Base-by-base conservation (phyloP, 2,888 invertebrate genomes). In the Drosophila quinaria region DNA sequence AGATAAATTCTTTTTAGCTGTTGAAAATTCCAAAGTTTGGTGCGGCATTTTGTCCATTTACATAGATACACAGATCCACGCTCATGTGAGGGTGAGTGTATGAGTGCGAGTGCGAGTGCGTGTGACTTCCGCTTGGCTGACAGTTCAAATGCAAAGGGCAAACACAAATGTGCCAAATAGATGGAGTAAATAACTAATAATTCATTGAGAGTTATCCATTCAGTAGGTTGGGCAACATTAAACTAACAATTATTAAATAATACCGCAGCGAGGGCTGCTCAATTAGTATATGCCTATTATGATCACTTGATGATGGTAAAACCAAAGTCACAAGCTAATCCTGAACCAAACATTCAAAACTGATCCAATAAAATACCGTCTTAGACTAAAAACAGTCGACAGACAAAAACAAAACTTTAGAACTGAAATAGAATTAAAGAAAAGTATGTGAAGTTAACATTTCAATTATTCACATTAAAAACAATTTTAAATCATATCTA, bases 91-190 rank as follows among this genome's bases (percentile, higher is more conserved):
- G 29, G n/a, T 29, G 39, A 4, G 41, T 10, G 52, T 47, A 67
- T 49, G 47, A 25, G 22, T 3, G 33, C 10, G 10, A 29, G n/a
- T 33, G 39, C 4, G 41, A 13, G 52, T 49, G 71, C 49, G 47
- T 39, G 19, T 50, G 47, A 58, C 83, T 82, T 86, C 80, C 83
- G 83, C 86, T 54, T 86, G 77, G 70, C 52, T 74, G 55, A 58
- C 56, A 60, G 31, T 52, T 60, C 65, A 78, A 80, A 81, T 83
- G 61, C 70, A 50, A 71, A 86, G 49, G 35, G 78, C 69, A 86
- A 81, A 81, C 55, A 86, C 37, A 46, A 64, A 66, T 81, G 79
- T 81, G 81, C 65, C 81, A 81, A 85, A 81, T 79, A 71, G 33
- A 66, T 74, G 55, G 22, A 35, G 83, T 59, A 86, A 81, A 86